Base-by-base conservation (phyloP, 2,113 vertebrate species). In the Drymodes brunneopygia region DNA sequence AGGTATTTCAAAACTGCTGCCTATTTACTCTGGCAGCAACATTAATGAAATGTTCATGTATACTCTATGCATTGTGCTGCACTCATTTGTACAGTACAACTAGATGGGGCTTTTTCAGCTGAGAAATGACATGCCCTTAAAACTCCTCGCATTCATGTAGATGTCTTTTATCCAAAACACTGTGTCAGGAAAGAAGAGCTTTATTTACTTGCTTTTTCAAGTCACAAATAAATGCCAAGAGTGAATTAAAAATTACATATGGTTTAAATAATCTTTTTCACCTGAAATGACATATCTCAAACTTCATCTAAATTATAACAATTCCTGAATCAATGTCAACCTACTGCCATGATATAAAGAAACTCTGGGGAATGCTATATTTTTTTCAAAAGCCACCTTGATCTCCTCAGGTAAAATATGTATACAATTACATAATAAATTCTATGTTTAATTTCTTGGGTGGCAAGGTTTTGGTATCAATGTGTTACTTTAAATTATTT, bases 401-500 rank as follows among this genome's bases (percentile, higher is more conserved):
- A 93, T 81, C 25, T 45, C 72, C 51, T 85, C 16, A 81, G 53
- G 91, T 88, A 78, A 95, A 96, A 94, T 42, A 91, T 5, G 9
- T 67, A 83, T 42, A 64, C 61, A 65, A 81, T 79, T 86, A 73
- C 29, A 54, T 67, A 92, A 89, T 86, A 87, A 73, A 95, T 87
- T 86, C 40, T 54, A 45, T 47, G 48, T 60, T 94, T 94, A 87
- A 92, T 92, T 95, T 86, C 87, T 89, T 93, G 64, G 71, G 73
- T 83, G 54, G 50, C 31, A 88, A 90, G 57, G 28, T 57, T 94
- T 94, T 67, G 36, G 35, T 81, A 94, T 51, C 47, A 75, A 62
- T 54, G 75, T 77, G 47, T 53, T 92, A 86, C 94, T 94, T 90
- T 90, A 94, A 94, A 96, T 85, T 88, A 57, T 88, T 92, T 82